phyloP scores from a whole-genome alignment of 2,888 invertebrate genomes.

The Eucera pruinosa region DNA sequence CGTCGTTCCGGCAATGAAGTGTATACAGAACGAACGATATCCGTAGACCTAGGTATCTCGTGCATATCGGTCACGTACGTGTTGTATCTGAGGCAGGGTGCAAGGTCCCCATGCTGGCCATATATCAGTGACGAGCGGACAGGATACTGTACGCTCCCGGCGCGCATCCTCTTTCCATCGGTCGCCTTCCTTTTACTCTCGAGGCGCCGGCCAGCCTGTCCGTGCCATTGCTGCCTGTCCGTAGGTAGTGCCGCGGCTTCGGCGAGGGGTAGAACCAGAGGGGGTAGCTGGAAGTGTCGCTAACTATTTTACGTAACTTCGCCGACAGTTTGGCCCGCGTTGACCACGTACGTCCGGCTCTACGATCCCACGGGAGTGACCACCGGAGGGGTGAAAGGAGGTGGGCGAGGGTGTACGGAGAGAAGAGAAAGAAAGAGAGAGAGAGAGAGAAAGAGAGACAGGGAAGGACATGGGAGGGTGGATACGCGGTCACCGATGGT shows the following conservation, averaged over 20 bases:
- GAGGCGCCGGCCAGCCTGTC: slow-evolving; percentile 66
- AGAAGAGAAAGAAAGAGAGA: slow-evolving; percentile 55
- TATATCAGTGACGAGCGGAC: slow-evolving; percentile 81
- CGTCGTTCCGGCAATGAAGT: slow-evolving; percentile 20
- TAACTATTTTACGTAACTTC: slow-evolving; percentile 85
- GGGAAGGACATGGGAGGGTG: slow-evolving; percentile 24
- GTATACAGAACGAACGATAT: slow-evolving; percentile 43
- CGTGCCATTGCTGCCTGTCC: slow-evolving; percentile 65
- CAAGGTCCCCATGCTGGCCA: slow-evolving; percentile 75
- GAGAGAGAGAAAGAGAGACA: slow-evolving; percentile 32
- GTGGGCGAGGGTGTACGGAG: slow-evolving; percentile 33
- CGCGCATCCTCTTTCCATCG: slow-evolving; percentile 56
- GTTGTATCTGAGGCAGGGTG: slow-evolving; percentile 78
- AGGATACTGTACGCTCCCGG: slow-evolving; percentile 68
- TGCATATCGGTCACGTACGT: slow-evolving; percentile 82
- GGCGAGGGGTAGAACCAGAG: slow-evolving; percentile 51
- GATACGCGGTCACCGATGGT: slow-evolving; percentile 64
- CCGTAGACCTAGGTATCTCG: slow-evolving; percentile 60
- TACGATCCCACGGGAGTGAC: slow-evolving; percentile 78
- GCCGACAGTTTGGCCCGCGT: slow-evolving; percentile 84
- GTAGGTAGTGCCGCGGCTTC: slow-evolving; percentile 50
- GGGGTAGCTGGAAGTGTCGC: slow-evolving; percentile 82
- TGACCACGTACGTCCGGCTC: slow-evolving; percentile 84
- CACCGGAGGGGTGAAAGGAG: slow-evolving; percentile 64
- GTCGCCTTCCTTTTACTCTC: slow-evolving; percentile 68